Conservation (phyloP, 2,888 invertebrate species). For the Acleris cristana region DNA sequence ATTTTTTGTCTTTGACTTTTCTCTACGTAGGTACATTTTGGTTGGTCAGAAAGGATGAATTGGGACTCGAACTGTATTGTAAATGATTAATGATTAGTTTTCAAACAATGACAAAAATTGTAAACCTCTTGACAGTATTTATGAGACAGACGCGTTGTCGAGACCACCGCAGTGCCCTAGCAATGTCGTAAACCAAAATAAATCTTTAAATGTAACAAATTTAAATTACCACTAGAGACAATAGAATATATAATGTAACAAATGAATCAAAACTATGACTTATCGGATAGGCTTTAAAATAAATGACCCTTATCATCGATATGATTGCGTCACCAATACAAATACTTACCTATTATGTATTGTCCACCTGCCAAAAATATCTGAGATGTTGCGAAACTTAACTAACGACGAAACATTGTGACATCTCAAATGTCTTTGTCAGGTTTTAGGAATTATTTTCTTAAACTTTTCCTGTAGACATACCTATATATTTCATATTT, state of each 20-base stretch:
- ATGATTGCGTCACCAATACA: neutral
- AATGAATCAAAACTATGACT: neutral
- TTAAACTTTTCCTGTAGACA: constrained; percentile 29
- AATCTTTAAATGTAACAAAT: neutral
- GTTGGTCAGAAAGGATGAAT: too few relatives aligned
- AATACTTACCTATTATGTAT: neutral
- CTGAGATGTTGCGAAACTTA: neutral
- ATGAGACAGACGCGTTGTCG: neutral
- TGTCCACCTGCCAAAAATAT: constrained; percentile 6
- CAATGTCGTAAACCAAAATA: neutral
- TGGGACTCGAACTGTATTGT: too few relatives aligned
- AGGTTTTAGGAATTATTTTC: constrained; percentile 24
- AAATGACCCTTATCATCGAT: constrained; percentile 2
- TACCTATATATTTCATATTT: constrained; percentile 31
- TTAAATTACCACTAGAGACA: neutral
- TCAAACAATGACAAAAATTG: neutral
- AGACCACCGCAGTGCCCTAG: neutral
- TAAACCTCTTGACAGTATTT: neutral
- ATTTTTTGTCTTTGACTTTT: too few relatives aligned
- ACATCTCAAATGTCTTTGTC: neutral
- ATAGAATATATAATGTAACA: neutral
- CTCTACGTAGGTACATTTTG: too few relatives aligned
- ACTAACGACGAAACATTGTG: too few relatives aligned
- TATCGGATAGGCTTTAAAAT: constrained; percentile 3
- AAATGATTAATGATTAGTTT: neutral